Base-by-base conservation (phyloP, 2,888 invertebrate species). In the Leistus spinibarbis region DNA sequence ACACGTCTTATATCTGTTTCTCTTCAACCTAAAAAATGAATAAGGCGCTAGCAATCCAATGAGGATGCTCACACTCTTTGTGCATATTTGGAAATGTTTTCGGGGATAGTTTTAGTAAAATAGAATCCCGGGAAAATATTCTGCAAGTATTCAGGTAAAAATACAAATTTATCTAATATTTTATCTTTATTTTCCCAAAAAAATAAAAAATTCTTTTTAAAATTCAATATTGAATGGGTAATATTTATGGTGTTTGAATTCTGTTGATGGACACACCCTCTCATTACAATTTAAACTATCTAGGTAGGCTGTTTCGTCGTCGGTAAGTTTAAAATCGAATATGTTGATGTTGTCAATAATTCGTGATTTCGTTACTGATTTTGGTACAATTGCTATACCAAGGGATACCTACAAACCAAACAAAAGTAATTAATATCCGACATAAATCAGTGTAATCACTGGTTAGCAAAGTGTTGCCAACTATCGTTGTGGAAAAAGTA, bases 321-420 rank as follows among this genome's bases (percentile, higher is more conserved):
- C 80, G 0, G 88, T 87, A 79, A 96, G 86, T 79, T 90, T 88
- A 83, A 96, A 95, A 85, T 94, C 93, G 78, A 92, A 90, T 10
- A 95, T 91, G 77, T 92, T 82, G 79, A 93, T 90, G 85, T 96
- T 92, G 81, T 91, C 88, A 69, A 87, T 87, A 82, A 94, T 91
- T 80, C 93, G 88, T 0, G 89, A 85, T 79, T 91, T 91, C 0
- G 89, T 95, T 16, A 94, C 93, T 0, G 95, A 95, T 83, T 96
- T 96, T 0, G 96, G 95, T 77, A 96, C 93, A 16, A 94, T 93
- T 24, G 79, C 76, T 60, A 85, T 81, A 1, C 85, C 83, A 74
- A 84, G 78, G 57, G 80, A 79, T 20, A 83, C 74, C 82, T 82
- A 69, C 67, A 81, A 79, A 77, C 53, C 7, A 40, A 40, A 40